These are phyloP conservation scores for Neocloeon triangulifer DNA, from an alignment of 1,140 invertebrate genomes.

Conservation along the genomic window DNA sequence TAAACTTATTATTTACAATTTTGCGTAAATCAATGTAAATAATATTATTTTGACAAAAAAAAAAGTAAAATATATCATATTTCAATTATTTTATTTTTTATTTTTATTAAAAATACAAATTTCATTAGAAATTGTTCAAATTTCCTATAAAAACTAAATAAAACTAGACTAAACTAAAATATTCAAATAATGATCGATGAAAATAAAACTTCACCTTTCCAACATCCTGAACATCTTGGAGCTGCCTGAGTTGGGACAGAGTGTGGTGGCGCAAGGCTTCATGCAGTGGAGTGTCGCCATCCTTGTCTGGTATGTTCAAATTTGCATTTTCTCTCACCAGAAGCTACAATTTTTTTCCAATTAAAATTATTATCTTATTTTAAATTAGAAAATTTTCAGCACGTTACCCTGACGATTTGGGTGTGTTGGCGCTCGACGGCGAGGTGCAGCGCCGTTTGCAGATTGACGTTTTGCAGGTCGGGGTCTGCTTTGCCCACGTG, in stretches of 20 bases:
- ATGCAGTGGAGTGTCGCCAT: constrained; percentile 86
- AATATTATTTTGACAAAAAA: too few relatives aligned
- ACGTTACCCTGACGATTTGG: constrained; percentile 63
- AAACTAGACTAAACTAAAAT: not conserved
- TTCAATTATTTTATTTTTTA: not conserved
- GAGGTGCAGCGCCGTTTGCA: constrained; percentile 88
- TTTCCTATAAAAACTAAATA: not conserved
- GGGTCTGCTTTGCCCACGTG: constrained; percentile 74
- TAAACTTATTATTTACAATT: too few relatives aligned
- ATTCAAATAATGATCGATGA: not conserved
- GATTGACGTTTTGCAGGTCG: constrained; percentile 83
- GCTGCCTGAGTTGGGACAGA: constrained; percentile 73
- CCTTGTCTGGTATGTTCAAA: constrained; percentile 86
- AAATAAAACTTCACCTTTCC: constrained; percentile 33
- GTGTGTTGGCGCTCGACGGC: constrained; percentile 90
- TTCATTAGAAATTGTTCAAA: not conserved
- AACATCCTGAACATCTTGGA: constrained; percentile 87
- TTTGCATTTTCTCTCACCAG: constrained; percentile 81
- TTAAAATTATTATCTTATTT: not conserved
- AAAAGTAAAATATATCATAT: too few relatives aligned
- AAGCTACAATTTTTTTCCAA: too few relatives aligned
- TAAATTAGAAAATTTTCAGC: not conserved
- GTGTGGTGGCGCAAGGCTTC: constrained; percentile 91
- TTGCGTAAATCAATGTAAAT: too few relatives aligned
- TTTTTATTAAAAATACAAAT: not conserved